Conservation (phyloP, 2,113 vertebrate species). For the Benthochromis sp. region DNA sequence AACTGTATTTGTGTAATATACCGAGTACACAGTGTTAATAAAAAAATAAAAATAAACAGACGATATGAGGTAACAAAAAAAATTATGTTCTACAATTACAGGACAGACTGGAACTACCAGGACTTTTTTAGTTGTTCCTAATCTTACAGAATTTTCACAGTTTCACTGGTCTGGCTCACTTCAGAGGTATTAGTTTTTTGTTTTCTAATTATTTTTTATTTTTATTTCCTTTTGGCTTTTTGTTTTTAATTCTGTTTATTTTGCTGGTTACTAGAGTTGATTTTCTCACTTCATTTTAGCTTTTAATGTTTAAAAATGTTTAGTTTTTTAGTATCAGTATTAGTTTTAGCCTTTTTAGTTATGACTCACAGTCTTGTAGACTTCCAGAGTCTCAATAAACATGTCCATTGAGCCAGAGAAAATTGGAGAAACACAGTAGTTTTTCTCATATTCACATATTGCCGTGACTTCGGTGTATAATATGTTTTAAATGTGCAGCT, state of each 20-base stretch:
- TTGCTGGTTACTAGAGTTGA: neutral
- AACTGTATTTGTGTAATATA: neutral
- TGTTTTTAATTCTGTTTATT: neutral
- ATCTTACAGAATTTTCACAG: neutral
- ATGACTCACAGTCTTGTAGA: neutral
- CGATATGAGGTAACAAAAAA: fast-evolving
- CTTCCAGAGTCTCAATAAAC: neutral
- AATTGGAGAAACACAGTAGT: neutral
- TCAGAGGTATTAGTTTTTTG: neutral
- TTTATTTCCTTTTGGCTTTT: neutral
- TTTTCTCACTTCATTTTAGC: neutral
- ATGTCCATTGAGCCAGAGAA: neutral
- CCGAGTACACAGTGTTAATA: neutral
- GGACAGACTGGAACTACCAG: neutral
- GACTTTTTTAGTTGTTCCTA: neutral
- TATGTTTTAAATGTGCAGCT: neutral
- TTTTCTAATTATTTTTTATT: neutral
- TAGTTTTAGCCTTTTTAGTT: neutral
- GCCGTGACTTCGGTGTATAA: neutral
- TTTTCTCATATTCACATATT: neutral
- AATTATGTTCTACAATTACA: neutral
- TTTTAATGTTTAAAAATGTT: neutral
- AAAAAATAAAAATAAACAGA: neutral
- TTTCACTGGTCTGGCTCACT: neutral
- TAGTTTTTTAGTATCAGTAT: neutral